phyloP scores from a whole-genome alignment of 2,797 vertebrate species.

The Bucorvus abyssinicus region DNA sequence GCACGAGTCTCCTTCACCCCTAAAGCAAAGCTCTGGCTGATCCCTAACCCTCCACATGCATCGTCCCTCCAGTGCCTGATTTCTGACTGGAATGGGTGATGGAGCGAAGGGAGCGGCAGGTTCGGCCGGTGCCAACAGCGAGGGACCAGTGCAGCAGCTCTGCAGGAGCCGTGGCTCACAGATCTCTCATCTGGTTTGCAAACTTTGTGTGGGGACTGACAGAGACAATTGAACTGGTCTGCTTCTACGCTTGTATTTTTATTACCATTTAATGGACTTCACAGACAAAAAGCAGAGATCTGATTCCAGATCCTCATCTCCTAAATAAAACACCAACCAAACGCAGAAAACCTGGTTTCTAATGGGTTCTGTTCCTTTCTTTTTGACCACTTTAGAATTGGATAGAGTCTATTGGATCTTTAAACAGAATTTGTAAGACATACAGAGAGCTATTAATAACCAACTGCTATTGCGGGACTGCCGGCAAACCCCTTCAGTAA shows the following conservation, averaged over 20 bases:
- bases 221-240: background rate
- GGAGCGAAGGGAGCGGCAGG: background rate
- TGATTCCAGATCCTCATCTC: background rate
- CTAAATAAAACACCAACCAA: background rate
- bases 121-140: rapidly evolving
- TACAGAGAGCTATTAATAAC: background rate
- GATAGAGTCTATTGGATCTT: background rate
- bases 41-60: background rate
- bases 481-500: background rate
- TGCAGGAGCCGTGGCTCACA: background rate
- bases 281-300: background rate
- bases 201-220: background rate
- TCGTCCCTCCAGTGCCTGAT: background rate
- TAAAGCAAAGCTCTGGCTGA: background rate
- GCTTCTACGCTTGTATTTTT: background rate
- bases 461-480: background rate
- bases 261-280: background rate
- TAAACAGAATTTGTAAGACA: background rate
- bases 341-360: background rate
- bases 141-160: background rate
- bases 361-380: background rate
- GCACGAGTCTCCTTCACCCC: background rate
- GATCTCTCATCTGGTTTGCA: background rate
- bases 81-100: background rate
- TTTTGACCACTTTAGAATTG: background rate